phyloP scores from a whole-genome alignment of 2,888 invertebrate species.

The Falcaria lacertinaria region DNA sequence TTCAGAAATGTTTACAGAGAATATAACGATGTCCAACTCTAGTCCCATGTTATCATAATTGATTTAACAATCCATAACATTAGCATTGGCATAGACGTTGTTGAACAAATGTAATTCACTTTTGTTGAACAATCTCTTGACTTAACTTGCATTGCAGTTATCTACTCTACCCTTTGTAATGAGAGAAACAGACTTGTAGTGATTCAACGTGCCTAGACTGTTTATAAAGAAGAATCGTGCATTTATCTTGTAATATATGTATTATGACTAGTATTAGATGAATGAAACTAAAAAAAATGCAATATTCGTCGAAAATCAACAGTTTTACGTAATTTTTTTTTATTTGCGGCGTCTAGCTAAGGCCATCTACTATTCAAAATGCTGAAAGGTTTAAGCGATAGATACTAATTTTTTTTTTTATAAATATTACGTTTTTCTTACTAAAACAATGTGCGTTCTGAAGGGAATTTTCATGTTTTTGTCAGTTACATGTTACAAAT shows the following conservation, averaged over 20 bases:
- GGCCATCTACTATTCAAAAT: neutral
- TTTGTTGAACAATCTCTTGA: neutral
- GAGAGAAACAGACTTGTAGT: conserved; percentile 37
- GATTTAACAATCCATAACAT: neutral
- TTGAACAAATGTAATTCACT: neutral
- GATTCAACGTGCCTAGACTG: conserved; percentile 35
- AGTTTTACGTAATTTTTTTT: no score
- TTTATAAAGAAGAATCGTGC: no score
- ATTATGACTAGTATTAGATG: no score
- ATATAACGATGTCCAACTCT: neutral
- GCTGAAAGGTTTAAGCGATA: neutral
- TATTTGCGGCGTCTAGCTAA: neutral
- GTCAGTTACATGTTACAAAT: no score
- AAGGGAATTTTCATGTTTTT: no score
- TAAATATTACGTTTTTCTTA: no score
- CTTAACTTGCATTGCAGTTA: neutral
- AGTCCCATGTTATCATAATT: neutral
- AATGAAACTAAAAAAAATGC: no score
- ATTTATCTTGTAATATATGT: no score
- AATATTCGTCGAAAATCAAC: no score
- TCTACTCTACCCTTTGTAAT: conserved; percentile 17
- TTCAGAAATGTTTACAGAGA: no score
- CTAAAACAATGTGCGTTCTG: no score
- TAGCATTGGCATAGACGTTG: neutral
- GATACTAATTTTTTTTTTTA: no score